Conservation (phyloP, 2,797 vertebrate species). For the Helarctos malayanus region DNA sequence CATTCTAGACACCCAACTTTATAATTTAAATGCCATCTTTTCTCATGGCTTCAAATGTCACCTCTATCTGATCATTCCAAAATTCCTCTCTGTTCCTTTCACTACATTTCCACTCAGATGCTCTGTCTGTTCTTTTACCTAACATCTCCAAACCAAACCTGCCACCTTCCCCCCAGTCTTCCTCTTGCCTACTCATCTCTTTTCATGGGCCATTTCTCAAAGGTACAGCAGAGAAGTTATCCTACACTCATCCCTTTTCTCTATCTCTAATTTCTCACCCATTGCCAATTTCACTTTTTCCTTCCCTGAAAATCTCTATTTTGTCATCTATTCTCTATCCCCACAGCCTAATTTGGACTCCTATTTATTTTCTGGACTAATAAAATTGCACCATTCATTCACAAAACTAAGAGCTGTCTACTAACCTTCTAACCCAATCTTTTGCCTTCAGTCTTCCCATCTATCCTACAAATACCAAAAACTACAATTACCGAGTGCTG, state of each 20-base stretch:
- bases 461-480: neutral
- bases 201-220: neutral
- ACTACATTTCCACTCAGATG: neutral
- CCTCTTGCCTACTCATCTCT: neutral
- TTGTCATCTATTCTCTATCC: neutral
- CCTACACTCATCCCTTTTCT: neutral
- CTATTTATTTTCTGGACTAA: constrained; percentile 29
- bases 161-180: neutral
- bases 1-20: neutral
- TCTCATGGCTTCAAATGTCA: neutral
- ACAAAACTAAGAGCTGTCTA: neutral
- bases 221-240: neutral
- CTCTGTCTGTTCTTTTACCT: neutral
- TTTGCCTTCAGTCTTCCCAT: neutral
- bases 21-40: neutral
- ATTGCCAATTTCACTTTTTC: neutral
- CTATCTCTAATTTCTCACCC: neutral
- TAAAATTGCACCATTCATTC: neutral
- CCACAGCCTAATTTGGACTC: neutral
- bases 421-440: neutral
- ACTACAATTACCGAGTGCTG: neutral
- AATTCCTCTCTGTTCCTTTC: neutral
- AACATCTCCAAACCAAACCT: neutral
- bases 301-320: neutral
- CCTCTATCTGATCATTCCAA: neutral